Evolutionary conservation across 2,797 vertebrate species (phyloP), one percentile per base, ranked within the genome.

Genomic region (Thaleichthys pacificus): DNA sequence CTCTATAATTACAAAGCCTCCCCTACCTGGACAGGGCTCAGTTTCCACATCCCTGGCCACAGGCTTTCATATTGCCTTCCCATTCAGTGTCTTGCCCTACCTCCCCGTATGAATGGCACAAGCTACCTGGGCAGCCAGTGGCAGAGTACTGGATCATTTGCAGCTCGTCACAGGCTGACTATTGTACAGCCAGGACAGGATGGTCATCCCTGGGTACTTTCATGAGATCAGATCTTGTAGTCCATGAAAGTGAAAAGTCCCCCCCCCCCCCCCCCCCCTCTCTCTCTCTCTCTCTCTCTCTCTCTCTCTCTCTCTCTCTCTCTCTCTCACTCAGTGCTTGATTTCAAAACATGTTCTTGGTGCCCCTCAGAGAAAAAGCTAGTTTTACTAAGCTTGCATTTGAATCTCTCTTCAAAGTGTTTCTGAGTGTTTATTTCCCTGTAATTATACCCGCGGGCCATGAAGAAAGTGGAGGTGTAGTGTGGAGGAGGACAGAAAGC

Each of bases 1-100:
- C 93, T 93, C 92, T 91, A 86, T 96, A 97, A 97, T 97, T 97
- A 95, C 93, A 91, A 93, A 91, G 94, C 93, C 91, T 91, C 81
- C 77, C 77, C 83, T 89, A 89, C 90, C 88, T 88, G 85, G 80
- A 75, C 80, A 56, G 69, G 86, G 85, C 83, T 92, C 87, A 61
- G 85, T 83, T 91, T 91, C 85, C 88, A 85, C 77, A 84, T 81
- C 82, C 82, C 75, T 66, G 76, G 74, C 87, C 82, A 70, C 75
- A 38, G 66, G 76, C 89, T 91, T 92, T 92, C 89, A 91, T 89
- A 81, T 88, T 75, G 80, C 75, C 69, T 66, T n/a, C 77, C 78
- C 84, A 87, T 88, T 84, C 83, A 81, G 21, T 26, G 15, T 49
- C 79, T 30, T 4, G 61, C 77, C 73, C 30, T 74, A 82, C 81